Evolutionary conservation across 2,113 vertebrate species (phyloP).

Genomic region (Tautogolabrus adspersus): DNA sequence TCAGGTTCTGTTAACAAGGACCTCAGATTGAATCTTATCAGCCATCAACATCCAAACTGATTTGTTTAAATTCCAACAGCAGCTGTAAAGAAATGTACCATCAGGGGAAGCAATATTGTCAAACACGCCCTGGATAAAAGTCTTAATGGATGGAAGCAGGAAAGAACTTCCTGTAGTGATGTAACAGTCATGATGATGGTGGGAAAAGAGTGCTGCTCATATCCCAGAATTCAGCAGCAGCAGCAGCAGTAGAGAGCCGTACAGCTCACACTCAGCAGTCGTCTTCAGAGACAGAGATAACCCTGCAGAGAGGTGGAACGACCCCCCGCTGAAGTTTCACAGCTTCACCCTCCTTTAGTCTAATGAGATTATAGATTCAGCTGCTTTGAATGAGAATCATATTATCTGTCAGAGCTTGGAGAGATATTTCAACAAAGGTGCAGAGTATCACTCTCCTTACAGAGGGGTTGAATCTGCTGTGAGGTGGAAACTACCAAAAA

Average conservation of each 20-base stretch:
- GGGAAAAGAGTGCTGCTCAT: constrained; percentile 38
- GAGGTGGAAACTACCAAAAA: background rate
- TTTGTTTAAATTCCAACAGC: no score
- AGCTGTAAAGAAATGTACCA: no score
- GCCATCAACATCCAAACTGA: no score
- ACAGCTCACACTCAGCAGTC: constrained; percentile 32
- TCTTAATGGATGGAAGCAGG: no score
- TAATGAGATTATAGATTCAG: constrained; percentile 70
- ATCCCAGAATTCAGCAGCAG: constrained; percentile 27
- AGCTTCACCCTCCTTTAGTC: constrained; percentile 54
- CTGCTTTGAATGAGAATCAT: constrained; percentile 68
- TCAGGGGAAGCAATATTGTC: no score
- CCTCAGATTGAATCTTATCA: no score
- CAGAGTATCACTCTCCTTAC: background rate
- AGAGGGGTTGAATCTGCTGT: background rate
- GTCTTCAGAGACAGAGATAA: constrained; percentile 60
- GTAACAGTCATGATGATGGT: constrained; percentile 38
- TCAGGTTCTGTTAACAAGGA: no score
- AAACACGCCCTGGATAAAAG: no score
- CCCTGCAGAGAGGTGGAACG: constrained; percentile 49
- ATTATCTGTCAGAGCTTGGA: constrained; percentile 49
- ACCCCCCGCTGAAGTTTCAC: constrained; percentile 55
- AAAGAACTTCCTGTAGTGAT: constrained; percentile 30
- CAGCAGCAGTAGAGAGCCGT: no score
- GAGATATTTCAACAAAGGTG: constrained; percentile 22